Evolutionary conservation across 2,888 invertebrate genomes (phyloP).

Genomic region (Erebia palarica): DNA sequence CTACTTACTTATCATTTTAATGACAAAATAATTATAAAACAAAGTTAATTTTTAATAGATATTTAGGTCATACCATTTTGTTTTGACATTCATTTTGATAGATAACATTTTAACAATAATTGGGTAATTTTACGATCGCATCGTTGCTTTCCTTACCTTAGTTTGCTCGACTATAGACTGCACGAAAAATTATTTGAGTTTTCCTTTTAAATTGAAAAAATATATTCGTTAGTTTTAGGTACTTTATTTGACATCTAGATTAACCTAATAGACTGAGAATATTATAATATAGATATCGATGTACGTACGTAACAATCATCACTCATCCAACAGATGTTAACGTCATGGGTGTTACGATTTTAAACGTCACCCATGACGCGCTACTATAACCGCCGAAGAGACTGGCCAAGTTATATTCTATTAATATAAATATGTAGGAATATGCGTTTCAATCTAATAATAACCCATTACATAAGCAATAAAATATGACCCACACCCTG

Average conservation of each 20-base stretch:
- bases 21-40: slow-evolving; percentile 5
- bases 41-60: not conserved
- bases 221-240: too few relatives aligned
- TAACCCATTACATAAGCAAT: slow-evolving; percentile 30
- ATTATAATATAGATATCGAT: slow-evolving; percentile 29
- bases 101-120: not conserved
- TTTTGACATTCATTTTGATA: not conserved
- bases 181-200: too few relatives aligned
- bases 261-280: not conserved
- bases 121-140: not conserved
- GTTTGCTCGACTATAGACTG: too few relatives aligned
- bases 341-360: slow-evolving; percentile 29
- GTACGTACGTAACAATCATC: slow-evolving; percentile 5
- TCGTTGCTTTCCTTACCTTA: too few relatives aligned
- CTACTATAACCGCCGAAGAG: slow-evolving; percentile 25
- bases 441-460: slow-evolving; percentile 22
- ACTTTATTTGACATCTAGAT: not conserved
- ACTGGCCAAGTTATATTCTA: not conserved
- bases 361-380: slow-evolving; percentile 40
- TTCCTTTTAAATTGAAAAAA: too few relatives aligned
- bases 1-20: slow-evolving; percentile 1
- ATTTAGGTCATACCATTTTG: not conserved
- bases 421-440: too few relatives aligned
- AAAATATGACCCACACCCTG: slow-evolving; percentile 23
- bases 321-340: slow-evolving; percentile 17